Conservation (phyloP, 2,888 invertebrate genomes). For the Phalera bucephala region DNA sequence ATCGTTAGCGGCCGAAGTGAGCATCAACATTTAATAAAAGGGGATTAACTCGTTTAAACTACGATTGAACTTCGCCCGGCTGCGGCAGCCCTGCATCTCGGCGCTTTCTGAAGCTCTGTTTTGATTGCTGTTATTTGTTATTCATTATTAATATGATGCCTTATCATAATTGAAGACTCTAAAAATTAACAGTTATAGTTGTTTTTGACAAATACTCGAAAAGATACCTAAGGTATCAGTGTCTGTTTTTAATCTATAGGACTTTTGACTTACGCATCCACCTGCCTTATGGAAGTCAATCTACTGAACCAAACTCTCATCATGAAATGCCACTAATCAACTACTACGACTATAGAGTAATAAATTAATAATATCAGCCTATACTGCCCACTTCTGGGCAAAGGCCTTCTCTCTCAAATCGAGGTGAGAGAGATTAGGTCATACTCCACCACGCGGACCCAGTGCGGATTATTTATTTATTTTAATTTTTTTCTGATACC, state of each 20-base stretch:
- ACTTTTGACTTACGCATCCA: too few species aligned
- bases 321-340: too few species aligned
- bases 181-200: background rate
- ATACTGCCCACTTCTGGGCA: too few species aligned
- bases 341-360: too few species aligned
- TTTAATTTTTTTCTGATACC: too few species aligned
- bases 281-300: too few species aligned
- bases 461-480: too few species aligned
- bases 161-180: background rate
- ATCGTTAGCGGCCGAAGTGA: slow-evolving; percentile 52
- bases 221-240: too few species aligned
- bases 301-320: too few species aligned
- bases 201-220: too few species aligned
- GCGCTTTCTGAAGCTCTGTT: slow-evolving; percentile 39
- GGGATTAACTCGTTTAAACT: slow-evolving; percentile 77
- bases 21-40: slow-evolving; percentile 78
- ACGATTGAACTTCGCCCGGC: slow-evolving; percentile 64
- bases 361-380: background rate
- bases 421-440: slow-evolving; percentile 1
- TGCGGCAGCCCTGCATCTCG: slow-evolving; percentile 46
- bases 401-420: too few species aligned
- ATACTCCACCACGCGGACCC: slow-evolving; percentile 1
- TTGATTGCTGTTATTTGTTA: slow-evolving; percentile 50
- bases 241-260: too few species aligned
- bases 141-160: slow-evolving; percentile 13